These are phyloP conservation scores for Gari tellinella DNA, from an alignment of 2,888 invertebrate genomes.

Conservation along the genomic window DNA sequence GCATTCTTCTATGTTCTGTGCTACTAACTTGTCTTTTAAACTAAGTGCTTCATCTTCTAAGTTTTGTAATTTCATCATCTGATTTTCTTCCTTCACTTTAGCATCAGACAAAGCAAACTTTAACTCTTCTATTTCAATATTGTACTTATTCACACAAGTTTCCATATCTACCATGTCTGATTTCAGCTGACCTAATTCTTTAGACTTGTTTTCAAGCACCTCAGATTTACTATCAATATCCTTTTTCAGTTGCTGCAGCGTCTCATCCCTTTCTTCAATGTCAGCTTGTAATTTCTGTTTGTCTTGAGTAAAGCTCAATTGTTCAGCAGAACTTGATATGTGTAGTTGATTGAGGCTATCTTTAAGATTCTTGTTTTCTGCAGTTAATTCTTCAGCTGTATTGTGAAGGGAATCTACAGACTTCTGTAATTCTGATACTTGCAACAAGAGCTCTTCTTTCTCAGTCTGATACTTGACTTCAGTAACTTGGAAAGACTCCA, in stretches of 20 bases:
- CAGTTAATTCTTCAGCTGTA: background rate
- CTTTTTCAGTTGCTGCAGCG: conserved; percentile 28
- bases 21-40: too few relatives aligned
- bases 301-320: conserved; percentile 42
- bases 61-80: too few relatives aligned
- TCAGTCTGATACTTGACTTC: background rate
- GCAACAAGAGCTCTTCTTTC: background rate
- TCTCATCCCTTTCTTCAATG: conserved; percentile 18
- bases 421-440: conserved; percentile 4
- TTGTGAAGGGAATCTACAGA: background rate
- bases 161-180: background rate
- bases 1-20: too few relatives aligned
- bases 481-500: too few relatives aligned
- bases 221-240: conserved; percentile 15
- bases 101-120: too few relatives aligned
- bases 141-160: background rate
- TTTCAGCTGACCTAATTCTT: background rate
- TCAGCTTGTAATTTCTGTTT: conserved; percentile 27
- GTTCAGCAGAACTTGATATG: conserved; percentile 36
- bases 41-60: too few relatives aligned
- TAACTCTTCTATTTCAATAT: too few relatives aligned
- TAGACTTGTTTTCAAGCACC: conserved; percentile 3
- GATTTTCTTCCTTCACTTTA: too few relatives aligned
- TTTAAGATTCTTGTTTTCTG: conserved; percentile 33
- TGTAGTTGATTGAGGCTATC: conserved; percentile 26